These are phyloP conservation scores for Drosophila kurseongensis DNA, from an alignment of 1,140 invertebrate genomes.

Conservation along the genomic window DNA sequence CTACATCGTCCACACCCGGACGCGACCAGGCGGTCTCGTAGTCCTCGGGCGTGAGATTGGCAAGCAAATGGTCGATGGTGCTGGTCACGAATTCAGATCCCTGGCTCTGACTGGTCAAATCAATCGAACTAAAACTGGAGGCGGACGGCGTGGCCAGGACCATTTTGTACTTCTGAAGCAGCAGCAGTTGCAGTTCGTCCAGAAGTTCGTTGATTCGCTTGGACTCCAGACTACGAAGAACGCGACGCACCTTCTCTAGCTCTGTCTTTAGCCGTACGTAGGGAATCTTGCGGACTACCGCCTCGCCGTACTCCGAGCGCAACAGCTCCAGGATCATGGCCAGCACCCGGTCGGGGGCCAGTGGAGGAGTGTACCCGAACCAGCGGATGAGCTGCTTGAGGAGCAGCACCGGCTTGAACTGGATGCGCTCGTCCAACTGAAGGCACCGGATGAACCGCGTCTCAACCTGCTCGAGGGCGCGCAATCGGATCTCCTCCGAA, in stretches of 20 bases:
- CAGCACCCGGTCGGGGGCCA: slow-evolving; percentile 56
- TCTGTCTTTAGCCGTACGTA: slow-evolving; percentile 50
- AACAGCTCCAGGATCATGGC: slow-evolving; percentile 63
- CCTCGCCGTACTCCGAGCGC: slow-evolving; percentile 48
- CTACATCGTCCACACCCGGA: slow-evolving; percentile 49
- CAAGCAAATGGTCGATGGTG: background rate
- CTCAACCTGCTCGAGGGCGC: slow-evolving; percentile 69
- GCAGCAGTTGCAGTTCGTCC: slow-evolving; percentile 43
- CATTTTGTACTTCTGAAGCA: slow-evolving; percentile 26
- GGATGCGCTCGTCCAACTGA: slow-evolving; percentile 40
- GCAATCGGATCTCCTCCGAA: slow-evolving; percentile 71
- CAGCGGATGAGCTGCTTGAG: slow-evolving; percentile 79
- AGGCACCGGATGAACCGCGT: slow-evolving; percentile 58
- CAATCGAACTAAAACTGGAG: background rate
- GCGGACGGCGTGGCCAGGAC: background rate
- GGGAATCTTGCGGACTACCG: slow-evolving; percentile 50
- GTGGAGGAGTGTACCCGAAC: slow-evolving; percentile 56
- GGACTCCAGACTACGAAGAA: background rate
- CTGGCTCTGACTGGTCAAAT: slow-evolving; percentile 2
- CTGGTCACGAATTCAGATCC: slow-evolving; percentile 1
- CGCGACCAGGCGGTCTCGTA: slow-evolving; percentile 62
- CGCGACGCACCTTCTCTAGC: slow-evolving; percentile 53
- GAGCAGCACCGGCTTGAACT: slow-evolving; percentile 61
- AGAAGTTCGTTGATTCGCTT: slow-evolving; percentile 39
- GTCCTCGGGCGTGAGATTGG: slow-evolving; percentile 24